A percentile compares a stretch with the other conserved stretches of the same genome.
Evolutionary conservation across 2,888 invertebrate species (phyloP).

Genomic region (Thera obeliscata): DNA sequence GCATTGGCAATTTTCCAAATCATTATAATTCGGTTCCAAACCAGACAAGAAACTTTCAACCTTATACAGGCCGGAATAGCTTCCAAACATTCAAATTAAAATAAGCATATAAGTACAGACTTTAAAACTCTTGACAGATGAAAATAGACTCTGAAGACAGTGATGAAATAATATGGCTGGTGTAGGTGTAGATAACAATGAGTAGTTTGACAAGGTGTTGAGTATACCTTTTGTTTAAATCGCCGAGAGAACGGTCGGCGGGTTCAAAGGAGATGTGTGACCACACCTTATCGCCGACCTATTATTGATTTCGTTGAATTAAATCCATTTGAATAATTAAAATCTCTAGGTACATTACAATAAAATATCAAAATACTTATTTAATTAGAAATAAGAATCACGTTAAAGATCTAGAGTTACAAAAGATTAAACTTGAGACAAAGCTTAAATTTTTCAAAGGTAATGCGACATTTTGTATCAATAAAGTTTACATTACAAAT

Average conservation of each 20-base stretch:
- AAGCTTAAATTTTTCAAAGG: not conserved
- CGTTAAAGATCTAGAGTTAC: too few species aligned
- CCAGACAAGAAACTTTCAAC: conserved; percentile 6
- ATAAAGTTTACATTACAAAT: conserved; percentile 10
- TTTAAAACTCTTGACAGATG: conserved; percentile 8
- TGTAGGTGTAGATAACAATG: conserved; percentile 52
- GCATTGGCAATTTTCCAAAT: conserved; percentile 52
- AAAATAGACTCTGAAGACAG: conserved; percentile 17
- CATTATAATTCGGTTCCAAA: conserved; percentile 19
- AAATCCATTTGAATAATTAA: conserved; percentile 2
- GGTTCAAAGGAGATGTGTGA: conserved; percentile 62
- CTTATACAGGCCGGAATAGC: conserved; percentile 2
- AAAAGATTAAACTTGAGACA: not conserved
- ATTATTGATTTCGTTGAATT: conserved; percentile 13
- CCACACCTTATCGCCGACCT: conserved; percentile 43
- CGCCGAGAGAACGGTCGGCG: conserved; percentile 52
- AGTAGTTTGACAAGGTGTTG: conserved; percentile 61
- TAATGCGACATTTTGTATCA: not conserved
- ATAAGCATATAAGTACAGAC: not conserved
- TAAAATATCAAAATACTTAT: too few species aligned
- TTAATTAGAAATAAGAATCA: too few species aligned
- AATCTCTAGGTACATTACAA: not conserved
- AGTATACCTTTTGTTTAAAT: conserved; percentile 62
- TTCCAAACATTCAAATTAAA: conserved; percentile 6
- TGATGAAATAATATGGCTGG: conserved; percentile 25